Base-by-base conservation (phyloP, 2,888 invertebrate species). In the Caenorhabditis afra region DNA sequence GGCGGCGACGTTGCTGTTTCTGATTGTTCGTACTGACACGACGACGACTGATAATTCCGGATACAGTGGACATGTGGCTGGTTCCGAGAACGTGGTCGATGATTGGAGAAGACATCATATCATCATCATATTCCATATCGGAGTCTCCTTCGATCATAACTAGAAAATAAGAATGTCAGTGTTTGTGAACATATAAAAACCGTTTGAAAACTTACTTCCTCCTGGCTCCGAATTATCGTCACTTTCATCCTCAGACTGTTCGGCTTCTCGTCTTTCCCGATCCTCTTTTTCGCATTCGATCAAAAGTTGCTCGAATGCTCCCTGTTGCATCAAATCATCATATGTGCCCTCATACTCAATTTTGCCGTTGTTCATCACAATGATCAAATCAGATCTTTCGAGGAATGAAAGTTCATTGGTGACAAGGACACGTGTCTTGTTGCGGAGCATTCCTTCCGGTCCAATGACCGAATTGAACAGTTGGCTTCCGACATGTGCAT, bases 401-500 rank as follows among this genome's bases (percentile, higher is more conserved):
- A 99, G 92, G 92, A 95, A 97, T 14, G 96, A 95, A 62, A 98
- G 94, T 85, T 96, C 95, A 91, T 99, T 97, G 0, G 98, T 99
- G 35, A 98, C 97, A 87, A 98, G 93, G 49, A 99, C 92, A 75
- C 97, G 93, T 0, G 97, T 97, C 92, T 93, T 89, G 81, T 87
- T 87, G n/a, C 88, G 76, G 20, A 90, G 74, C 86, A 90, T 86
- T 73, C 89, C 89, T 53, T 88, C 88, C 7, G 89, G 89, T 5
- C 89, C 89, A 61, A 89, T 88, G 2, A 89, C 88, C 20, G 87
- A 78, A 16, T 77, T 82, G 75, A 89, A 89, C 8, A 89, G 95
- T 90, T 97, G 97, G 91, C 96, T 96, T 14, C 97, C 97, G 58
- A 98, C 97, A 91, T 98, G 97, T 44, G 96, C 94, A 91, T 98